Conservation (phyloP, 2,888 invertebrate genomes). For the Lamellibrachia satsuma region DNA sequence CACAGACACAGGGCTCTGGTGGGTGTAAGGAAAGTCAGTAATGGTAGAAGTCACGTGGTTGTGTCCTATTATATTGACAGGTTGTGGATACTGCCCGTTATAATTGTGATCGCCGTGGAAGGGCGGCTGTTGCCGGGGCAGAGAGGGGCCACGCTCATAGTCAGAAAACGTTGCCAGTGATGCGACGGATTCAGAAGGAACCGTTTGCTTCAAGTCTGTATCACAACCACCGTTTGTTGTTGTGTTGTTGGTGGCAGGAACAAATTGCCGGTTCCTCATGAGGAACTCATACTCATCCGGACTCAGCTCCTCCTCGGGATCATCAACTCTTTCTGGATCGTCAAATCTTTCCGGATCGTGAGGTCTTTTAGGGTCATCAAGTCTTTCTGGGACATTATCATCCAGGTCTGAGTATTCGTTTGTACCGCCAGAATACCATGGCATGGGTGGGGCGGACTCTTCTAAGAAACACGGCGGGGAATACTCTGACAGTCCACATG, state of each 20-base stretch:
- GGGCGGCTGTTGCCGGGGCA: background rate
- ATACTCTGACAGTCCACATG: background rate
- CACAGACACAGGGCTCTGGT: background rate
- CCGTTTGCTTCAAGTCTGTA: background rate
- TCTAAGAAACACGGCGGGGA: background rate
- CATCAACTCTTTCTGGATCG: background rate
- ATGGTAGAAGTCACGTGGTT: background rate
- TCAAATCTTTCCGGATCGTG: background rate
- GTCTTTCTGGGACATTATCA: background rate
- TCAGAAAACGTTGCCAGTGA: background rate
- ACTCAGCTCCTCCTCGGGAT: background rate
- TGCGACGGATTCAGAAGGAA: background rate
- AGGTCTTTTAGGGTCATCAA: no score
- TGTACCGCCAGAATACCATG: background rate
- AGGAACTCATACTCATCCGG: background rate
- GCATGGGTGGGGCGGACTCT: background rate
- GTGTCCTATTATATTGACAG: background rate
- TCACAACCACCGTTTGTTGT: background rate
- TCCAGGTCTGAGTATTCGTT: background rate
- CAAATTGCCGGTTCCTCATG: background rate
- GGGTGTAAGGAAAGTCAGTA: background rate
- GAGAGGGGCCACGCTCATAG: background rate
- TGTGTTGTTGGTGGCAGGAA: background rate
- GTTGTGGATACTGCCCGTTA: background rate
- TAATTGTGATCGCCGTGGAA: background rate